Conservation (phyloP, 2,113 vertebrate species). For the Cheirogaleus medius region DNA sequence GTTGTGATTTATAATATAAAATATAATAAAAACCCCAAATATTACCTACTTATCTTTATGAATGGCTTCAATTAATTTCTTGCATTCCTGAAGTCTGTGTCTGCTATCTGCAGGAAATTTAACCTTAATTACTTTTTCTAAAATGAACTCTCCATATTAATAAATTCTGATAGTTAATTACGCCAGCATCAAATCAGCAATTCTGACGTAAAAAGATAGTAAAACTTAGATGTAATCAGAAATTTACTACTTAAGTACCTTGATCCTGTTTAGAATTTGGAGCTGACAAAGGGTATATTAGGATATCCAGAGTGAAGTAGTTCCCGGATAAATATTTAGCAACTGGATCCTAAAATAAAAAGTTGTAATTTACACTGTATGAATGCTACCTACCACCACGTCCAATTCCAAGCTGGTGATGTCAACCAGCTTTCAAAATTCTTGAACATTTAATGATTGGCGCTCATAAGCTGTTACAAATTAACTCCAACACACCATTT, state of each 20-base stretch:
- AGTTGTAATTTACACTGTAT: neutral
- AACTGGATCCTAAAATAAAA: neutral
- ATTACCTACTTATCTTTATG: neutral
- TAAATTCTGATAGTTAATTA: neutral
- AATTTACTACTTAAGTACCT: neutral
- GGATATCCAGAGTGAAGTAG: neutral
- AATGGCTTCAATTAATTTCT: neutral
- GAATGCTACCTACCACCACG: neutral
- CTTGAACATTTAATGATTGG: neutral
- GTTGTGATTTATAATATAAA: neutral
- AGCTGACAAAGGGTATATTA: neutral
- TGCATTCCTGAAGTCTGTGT: neutral
- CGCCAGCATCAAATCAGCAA: neutral
- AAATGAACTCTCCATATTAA: neutral
- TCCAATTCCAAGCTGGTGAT: neutral
- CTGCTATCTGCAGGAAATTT: neutral
- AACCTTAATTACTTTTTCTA: neutral
- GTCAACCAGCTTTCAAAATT: neutral
- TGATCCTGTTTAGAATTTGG: neutral
- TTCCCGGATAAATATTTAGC: neutral
- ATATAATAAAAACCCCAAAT: neutral
- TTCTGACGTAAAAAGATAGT: neutral
- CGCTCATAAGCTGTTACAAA: neutral
- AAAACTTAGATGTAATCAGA: neutral
- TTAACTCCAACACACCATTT: neutral